Evolutionary conservation across 2,113 vertebrate species (phyloP).

Genomic region (Istiophorus platypterus): DNA sequence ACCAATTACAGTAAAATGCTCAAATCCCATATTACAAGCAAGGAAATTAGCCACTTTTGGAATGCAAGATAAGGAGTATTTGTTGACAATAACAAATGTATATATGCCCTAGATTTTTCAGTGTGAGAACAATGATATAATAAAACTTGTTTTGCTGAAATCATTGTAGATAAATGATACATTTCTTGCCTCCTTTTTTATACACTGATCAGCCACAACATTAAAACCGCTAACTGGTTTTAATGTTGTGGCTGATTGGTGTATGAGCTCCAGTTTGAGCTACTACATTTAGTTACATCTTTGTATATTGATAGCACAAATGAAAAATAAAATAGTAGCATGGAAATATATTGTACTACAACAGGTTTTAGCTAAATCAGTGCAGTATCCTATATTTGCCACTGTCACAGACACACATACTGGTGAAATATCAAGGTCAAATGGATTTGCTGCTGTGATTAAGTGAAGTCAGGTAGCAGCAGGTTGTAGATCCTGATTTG

Average conservation of each 20-base stretch:
- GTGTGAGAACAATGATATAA: background rate
- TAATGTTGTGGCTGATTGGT: too few relatives aligned
- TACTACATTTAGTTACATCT: background rate
- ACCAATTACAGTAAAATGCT: background rate
- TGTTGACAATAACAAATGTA: background rate
- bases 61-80: background rate
- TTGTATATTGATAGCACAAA: background rate
- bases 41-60: background rate
- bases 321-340: background rate
- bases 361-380: background rate
- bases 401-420: background rate
- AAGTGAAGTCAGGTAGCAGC: constrained; percentile 22
- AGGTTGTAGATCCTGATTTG: constrained; percentile 39
- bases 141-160: background rate
- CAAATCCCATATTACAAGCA: background rate
- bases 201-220: too few relatives aligned
- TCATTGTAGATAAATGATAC: background rate
- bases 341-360: background rate
- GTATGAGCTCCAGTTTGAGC: background rate
- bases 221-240: too few relatives aligned
- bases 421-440: constrained; percentile 8
- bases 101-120: background rate
- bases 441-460: constrained; percentile 23
- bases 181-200: background rate
- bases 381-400: background rate